Evolutionary conservation across 2,113 vertebrate genomes (phyloP).

Genomic region (Campylomormyrus numenius): DNA sequence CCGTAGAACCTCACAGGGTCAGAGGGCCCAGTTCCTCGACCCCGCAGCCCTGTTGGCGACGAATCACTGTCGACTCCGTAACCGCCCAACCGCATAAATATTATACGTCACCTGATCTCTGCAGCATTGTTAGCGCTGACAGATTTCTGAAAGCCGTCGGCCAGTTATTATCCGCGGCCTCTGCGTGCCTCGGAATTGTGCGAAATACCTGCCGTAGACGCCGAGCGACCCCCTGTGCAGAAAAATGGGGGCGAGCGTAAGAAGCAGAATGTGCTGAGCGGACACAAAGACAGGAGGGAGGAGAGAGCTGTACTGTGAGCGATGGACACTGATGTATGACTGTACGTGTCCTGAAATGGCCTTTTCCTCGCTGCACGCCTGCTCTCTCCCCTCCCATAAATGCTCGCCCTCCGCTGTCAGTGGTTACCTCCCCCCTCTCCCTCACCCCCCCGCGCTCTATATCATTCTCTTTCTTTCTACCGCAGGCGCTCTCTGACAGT

Average conservation of each 20-base stretch:
- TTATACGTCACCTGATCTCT: not conserved
- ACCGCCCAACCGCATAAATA: not conserved
- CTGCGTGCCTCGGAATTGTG: not conserved
- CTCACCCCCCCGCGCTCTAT: slow-evolving; percentile 7
- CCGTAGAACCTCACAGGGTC: not conserved
- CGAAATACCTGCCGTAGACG: not conserved
- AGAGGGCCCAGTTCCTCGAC: not conserved
- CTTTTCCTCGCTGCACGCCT: slow-evolving; percentile 25
- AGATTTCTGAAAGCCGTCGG: not conserved
- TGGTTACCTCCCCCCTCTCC: not conserved
- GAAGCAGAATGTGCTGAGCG: not conserved
- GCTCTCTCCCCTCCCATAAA: not conserved
- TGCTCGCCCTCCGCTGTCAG: not conserved
- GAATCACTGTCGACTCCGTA: not conserved
- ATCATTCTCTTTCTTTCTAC: slow-evolving; percentile 20
- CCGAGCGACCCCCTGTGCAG: not conserved
- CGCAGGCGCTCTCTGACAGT: slow-evolving; percentile 34
- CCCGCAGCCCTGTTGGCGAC: not conserved
- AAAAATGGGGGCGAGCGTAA: not conserved
- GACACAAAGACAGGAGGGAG: not conserved
- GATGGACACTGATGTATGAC: slow-evolving; percentile 23
- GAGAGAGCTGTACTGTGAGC: not conserved
- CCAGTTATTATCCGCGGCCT: not conserved
- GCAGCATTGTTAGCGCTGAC: not conserved
- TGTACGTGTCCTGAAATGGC: slow-evolving; percentile 40